These are phyloP conservation scores for Synergus japonicus DNA, from an alignment of 2,888 invertebrate species.

Conservation along the genomic window DNA sequence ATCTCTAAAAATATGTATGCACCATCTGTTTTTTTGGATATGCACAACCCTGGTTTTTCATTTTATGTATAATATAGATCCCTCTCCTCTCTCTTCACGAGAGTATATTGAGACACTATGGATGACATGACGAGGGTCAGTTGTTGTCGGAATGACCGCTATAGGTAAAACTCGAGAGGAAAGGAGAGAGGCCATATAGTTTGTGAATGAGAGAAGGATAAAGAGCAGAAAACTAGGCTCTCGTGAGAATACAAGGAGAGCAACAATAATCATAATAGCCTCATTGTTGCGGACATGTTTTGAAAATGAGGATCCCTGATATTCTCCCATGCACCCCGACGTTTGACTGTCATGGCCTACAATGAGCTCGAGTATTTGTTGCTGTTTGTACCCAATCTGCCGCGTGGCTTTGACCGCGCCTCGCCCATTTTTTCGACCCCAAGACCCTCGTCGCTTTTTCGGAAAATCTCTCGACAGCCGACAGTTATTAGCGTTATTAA, in stretches of 20 bases:
- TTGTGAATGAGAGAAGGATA: constrained; percentile 13
- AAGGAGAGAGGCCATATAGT: constrained; percentile 8
- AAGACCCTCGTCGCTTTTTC: constrained; percentile 45
- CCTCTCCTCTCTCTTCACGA: neutral
- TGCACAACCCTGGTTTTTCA: neutral
- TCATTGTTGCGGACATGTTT: constrained; percentile 77
- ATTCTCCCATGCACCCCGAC: constrained; percentile 42
- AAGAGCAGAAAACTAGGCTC: constrained; percentile 27
- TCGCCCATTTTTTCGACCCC: constrained; percentile 50
- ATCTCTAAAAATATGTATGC: neutral
- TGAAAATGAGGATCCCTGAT: constrained; percentile 69
- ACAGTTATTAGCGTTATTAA: constrained; percentile 75
- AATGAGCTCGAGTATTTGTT: constrained; percentile 73
- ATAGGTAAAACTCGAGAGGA: constrained; percentile 64
- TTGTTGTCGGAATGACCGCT: constrained; percentile 66
- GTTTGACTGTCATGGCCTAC: constrained; percentile 54
- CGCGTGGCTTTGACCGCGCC: constrained; percentile 67
- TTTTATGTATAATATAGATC: neutral
- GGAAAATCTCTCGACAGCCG: constrained; percentile 59
- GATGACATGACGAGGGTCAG: constrained; percentile 75
- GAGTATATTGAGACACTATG: constrained; percentile 70
- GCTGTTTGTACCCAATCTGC: constrained; percentile 73
- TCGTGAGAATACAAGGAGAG: constrained; percentile 48
- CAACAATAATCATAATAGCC: constrained; percentile 73
- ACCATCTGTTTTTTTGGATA: neutral